Conservation (phyloP, 2,888 invertebrate genomes). For the Phragmatobia fuliginosa region DNA sequence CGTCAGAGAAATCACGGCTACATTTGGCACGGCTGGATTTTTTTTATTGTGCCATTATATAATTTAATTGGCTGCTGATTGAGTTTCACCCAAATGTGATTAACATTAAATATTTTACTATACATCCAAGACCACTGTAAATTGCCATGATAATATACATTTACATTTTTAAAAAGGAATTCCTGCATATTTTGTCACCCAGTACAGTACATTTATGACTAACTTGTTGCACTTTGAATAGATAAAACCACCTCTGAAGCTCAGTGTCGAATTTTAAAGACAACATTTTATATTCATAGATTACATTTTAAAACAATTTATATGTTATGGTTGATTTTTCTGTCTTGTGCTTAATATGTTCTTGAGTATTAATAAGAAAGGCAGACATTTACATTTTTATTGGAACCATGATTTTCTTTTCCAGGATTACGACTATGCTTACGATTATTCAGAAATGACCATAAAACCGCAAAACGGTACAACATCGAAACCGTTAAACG, state of each 20-base stretch:
- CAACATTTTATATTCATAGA: too few species aligned
- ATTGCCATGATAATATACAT: not conserved
- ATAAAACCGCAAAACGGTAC: slow-evolving; percentile 87
- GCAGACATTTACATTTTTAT: not conserved
- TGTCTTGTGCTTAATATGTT: too few species aligned
- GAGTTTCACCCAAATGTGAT: not conserved
- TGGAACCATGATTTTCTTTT: slow-evolving; percentile 52
- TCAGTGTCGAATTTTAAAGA: too few species aligned
- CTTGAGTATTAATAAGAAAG: not conserved
- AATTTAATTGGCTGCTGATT: too few species aligned
- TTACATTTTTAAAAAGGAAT: too few species aligned
- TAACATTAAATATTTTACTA: not conserved
- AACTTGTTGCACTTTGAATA: too few species aligned
- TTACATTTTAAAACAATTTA: not conserved
- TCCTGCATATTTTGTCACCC: not conserved
- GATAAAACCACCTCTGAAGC: too few species aligned
- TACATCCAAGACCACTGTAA: not conserved
- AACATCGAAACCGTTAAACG: slow-evolving; percentile 75
- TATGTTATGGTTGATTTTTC: too few species aligned
- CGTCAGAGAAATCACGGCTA: too few species aligned
- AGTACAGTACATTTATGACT: not conserved
- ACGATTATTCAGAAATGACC: slow-evolving; percentile 91
- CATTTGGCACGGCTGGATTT: too few species aligned
- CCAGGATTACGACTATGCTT: slow-evolving; percentile 91
- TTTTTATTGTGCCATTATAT: too few species aligned